Evolutionary conservation across 2,113 vertebrate genomes (phyloP).

Genomic region (Gallinago paraguaiae): DNA sequence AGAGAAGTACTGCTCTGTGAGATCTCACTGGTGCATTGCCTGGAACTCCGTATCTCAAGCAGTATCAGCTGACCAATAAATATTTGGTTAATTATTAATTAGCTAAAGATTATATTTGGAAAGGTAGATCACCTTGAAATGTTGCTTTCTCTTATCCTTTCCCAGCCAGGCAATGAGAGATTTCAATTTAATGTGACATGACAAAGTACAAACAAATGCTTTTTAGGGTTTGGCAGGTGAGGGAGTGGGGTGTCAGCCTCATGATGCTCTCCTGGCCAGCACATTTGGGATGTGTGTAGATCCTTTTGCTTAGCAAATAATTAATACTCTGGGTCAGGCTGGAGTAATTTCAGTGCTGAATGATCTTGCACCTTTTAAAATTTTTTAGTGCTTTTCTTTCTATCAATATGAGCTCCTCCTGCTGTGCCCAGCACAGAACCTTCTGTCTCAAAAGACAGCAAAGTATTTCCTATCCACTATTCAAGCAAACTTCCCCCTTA

Average conservation of each 20-base stretch:
- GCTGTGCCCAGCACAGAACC: not conserved
- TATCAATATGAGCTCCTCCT: not conserved
- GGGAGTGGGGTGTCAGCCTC: not conserved
- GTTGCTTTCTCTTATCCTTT: constrained; percentile 27
- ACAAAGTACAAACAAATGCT: not conserved
- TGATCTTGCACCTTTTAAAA: not conserved
- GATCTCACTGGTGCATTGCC: not conserved
- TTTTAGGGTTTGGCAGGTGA: not conserved
- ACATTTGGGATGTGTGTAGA: not conserved
- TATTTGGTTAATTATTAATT: constrained; percentile 62
- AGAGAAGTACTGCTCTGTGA: not conserved
- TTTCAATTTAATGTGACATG: not conserved
- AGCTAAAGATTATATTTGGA: constrained; percentile 33
- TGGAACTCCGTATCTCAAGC: not conserved
- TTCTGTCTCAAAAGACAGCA: not conserved
- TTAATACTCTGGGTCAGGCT: not conserved
- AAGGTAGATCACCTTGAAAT: constrained; percentile 53
- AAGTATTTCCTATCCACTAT: not conserved
- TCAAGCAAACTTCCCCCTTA: not conserved
- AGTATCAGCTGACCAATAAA: constrained; percentile 52
- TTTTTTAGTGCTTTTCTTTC: not conserved
- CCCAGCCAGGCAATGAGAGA: not conserved
- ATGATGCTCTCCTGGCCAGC: not conserved
- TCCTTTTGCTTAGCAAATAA: not conserved
- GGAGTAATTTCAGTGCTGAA: not conserved